Base-by-base conservation (phyloP, 2,113 vertebrate genomes). In the Cairina moschata region DNA sequence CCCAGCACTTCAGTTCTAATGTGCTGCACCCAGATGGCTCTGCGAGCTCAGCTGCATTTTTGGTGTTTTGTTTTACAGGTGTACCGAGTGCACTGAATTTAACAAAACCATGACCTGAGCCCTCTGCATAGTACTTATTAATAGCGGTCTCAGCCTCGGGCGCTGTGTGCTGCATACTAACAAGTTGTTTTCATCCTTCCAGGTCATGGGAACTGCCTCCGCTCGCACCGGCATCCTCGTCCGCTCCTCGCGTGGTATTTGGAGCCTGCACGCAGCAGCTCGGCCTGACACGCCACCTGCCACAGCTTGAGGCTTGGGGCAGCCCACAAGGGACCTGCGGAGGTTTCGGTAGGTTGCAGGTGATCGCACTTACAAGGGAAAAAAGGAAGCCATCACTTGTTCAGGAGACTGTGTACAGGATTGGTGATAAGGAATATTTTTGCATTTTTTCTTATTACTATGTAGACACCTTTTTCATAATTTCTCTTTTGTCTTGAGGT, bases 221-320 rank as follows among this genome's bases (percentile, higher is more conserved):
- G 2, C 2, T 0, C 0, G 2, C 1, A 0, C 66, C 1, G 0
- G 16, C 2, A 0, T 55, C 59, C 65, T n/a, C 26, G 1, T 56
- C 73, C 1, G 0, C 48, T 78, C 68, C 60, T 83, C 11, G 0
- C 0, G 0, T 17, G 40, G 50, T 0, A 0, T 66, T 86, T 32
- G 62, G 66, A 86, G 73, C 56, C 59, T 62, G 25, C 34, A 13
- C 26, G 2, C 48, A 48, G 55, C 48, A 46, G 56, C 54, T 76
- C 54, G 2, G 1, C 56, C 50, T 13, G 17, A 32, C 8, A 1
- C 1, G 5, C 54, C 10, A 63, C 8, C 26, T 81, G 63, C 29
- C 55, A 25, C 36, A 1, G 1, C 48, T 5, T 1, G 0, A 25
- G 52, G n/a, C 3, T 26, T 2, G 31, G 32, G 77, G 10, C 59